Evolutionary conservation across 2,888 invertebrate genomes (phyloP).

Genomic region (Glaucopsyche alexis): DNA sequence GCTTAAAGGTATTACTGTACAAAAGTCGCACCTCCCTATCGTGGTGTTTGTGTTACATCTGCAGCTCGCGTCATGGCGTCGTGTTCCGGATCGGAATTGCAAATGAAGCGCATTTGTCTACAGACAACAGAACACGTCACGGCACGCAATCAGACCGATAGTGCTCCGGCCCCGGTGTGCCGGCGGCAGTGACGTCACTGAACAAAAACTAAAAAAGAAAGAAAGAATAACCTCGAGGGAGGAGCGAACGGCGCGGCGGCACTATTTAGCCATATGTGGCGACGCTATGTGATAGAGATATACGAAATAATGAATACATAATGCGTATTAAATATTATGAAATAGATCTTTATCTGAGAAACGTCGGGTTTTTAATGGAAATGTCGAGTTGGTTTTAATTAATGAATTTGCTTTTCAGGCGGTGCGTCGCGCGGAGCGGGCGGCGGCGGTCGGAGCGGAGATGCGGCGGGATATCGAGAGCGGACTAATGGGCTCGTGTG

Average conservation of each 20-base stretch:
- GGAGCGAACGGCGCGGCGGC: too few relatives aligned
- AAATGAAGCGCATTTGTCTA: slow-evolving; percentile 7
- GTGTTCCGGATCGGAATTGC: slow-evolving; percentile 4
- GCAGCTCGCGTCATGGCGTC: not conserved
- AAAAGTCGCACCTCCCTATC: too few relatives aligned
- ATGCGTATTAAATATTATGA: not conserved
- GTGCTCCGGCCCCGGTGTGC: not conserved
- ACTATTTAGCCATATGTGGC: too few relatives aligned
- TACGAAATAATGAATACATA: too few relatives aligned
- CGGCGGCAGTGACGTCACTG: too few relatives aligned
- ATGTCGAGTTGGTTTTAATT: slow-evolving; percentile 23
- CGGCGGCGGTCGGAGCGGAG: not conserved
- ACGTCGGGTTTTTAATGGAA: slow-evolving; percentile 18
- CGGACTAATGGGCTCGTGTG: slow-evolving; percentile 24
- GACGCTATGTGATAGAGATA: too few relatives aligned
- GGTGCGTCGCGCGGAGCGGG: not conserved
- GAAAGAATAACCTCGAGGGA: too few relatives aligned
- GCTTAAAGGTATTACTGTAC: too few relatives aligned
- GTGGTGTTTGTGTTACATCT: not conserved
- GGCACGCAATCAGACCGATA: not conserved
- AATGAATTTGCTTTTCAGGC: slow-evolving; percentile 1
- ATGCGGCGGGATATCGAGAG: not conserved
- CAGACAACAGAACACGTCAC: not conserved
- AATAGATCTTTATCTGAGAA: slow-evolving; percentile 1
- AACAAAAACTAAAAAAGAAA: too few relatives aligned